Percentiles rank a stretch among this genome's conserved stretches.
These are phyloP conservation scores for Nasonia oneida DNA, from an alignment of 2,888 invertebrate genomes.

Conservation along the genomic window DNA sequence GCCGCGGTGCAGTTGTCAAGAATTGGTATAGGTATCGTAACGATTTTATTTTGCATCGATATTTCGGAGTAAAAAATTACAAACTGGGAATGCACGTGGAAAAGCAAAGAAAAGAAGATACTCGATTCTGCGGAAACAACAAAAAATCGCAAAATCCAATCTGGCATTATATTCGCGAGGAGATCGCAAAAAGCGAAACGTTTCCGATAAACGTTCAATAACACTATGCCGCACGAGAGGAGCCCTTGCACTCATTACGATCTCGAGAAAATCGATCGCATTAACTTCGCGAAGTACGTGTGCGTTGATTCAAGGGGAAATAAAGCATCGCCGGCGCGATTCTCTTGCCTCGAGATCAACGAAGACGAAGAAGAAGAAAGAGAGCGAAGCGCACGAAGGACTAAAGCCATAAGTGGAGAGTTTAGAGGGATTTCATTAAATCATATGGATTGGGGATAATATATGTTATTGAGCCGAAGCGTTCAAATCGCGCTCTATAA, in stretches of 20 bases:
- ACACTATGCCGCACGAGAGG: not conserved
- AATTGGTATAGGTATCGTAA: not conserved
- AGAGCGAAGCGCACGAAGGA: constrained; percentile 71
- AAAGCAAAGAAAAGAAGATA: not conserved
- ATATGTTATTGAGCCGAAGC: constrained; percentile 78
- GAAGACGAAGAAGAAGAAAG: constrained; percentile 40
- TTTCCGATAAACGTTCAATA: constrained; percentile 36
- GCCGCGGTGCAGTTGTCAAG: not conserved
- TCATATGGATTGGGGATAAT: constrained; percentile 79
- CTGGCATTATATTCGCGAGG: not conserved
- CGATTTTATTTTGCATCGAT: not conserved
- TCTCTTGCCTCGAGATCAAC: constrained; percentile 56
- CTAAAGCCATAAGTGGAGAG: constrained; percentile 77
- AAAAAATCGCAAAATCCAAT: constrained; percentile 6
- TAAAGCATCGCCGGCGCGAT: constrained; percentile 62
- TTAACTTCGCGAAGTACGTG: constrained; percentile 47
- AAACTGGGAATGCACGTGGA: not conserved
- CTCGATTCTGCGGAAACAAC: not conserved
- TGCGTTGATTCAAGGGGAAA: constrained; percentile 46
- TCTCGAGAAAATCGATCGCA: constrained; percentile 57
- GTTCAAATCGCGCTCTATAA: constrained; percentile 79
- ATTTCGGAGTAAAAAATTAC: not conserved
- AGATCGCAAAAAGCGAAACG: not conserved
- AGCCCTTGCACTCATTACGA: not conserved
- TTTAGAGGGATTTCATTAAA: constrained; percentile 80